Base-by-base conservation (phyloP, 2,888 invertebrate species). In the Nebria salina region DNA sequence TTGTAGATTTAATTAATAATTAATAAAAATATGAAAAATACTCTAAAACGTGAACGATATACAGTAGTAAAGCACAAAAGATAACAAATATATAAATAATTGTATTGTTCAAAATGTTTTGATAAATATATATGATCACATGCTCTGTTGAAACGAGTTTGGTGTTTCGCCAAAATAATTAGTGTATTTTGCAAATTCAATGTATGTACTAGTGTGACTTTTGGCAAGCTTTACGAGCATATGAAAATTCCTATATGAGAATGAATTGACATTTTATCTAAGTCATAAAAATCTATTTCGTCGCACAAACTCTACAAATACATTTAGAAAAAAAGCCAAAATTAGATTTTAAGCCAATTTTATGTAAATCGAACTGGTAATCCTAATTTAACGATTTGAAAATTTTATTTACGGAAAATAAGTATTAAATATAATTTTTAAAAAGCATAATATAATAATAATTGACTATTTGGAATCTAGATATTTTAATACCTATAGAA, bases 131-230 rank as follows among this genome's bases (percentile, higher is more conserved):
- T 34, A 34, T 34, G 34, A 34, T 34, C 34, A 34, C 34, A 54
- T 54, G 54, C 54, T 54, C 65, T 65, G 75, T 65, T 74, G 26
- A 77, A 64, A 72, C 64, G 65, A 75, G 72, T 65, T 34, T 74
- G 65, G 41, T 41, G 13, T 15, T 68, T 41, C 64, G 70, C 75
- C 75, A 82, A 77, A 75, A 82, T 72, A 78, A 82, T 54, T 8
- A 11, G 54, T 54, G 54, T 75, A 64, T 25, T 54, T 41, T 13
- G 34, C 25, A 72, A 41, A 4, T 72, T 41, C 20, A 41, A 73
- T 13, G 20, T 41, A 73, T 13, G 20, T 41, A 26, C 41, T 73
- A 41, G 74, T 43, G 54, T 43, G 25, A 41, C 6, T 43, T 43
- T 80, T 9, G 34, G 65, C 66, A 13, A 42, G 7, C 34, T 25